Evolutionary conservation across 2,888 invertebrate species (phyloP), one percentile per base, ranked within the genome.

Genomic region (Hemistola chrysoprasaria): DNA sequence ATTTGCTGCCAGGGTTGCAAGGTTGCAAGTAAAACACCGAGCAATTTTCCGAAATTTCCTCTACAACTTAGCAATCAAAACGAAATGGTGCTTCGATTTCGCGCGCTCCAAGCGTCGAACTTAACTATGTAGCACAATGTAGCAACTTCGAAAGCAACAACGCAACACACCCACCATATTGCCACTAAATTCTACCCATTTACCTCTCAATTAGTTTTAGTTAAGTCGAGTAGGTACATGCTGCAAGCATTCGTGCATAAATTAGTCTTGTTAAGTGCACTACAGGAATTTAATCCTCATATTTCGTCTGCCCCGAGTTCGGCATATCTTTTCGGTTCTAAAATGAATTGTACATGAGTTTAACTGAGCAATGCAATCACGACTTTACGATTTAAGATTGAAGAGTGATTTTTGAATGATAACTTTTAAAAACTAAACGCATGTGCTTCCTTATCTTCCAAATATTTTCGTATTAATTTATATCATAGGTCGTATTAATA

Each of bases 241-340:
- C 36, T 72, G 68, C 74, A 71, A 55, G 76, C 76, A 72, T 68
- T 71, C 74, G 68, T 66, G 78, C 80, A 84, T 85, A 87, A 86
- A 87, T 87, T 87, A 83, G 84, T 78, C 85, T 85, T 77, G 84
- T 87, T 87, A 86, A 87, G 80, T 84, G 84, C 84, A 83, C 77
- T 82, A 77, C 83, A 78, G 82, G 85, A 88, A 85, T 88, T 86
- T 86, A 86, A 87, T 87, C 84, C 86, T 82, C 85, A 87, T 88
- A 87, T 87, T 87, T 87, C 86, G 84, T 80, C 83, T 85, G 80
- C 78, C 62, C 67, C 59, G 67, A 65, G 76, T 78, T 83, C 77
- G 78, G 81, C 77, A 81, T 80, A 83, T 86, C 85, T 86, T 81
- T 84, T 76, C 74, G 79, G 75, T 71, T 78, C 71, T 71, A 67